Evolutionary conservation across 1,140 invertebrate genomes (phyloP).

Genomic region (Subanguina moxae): DNA sequence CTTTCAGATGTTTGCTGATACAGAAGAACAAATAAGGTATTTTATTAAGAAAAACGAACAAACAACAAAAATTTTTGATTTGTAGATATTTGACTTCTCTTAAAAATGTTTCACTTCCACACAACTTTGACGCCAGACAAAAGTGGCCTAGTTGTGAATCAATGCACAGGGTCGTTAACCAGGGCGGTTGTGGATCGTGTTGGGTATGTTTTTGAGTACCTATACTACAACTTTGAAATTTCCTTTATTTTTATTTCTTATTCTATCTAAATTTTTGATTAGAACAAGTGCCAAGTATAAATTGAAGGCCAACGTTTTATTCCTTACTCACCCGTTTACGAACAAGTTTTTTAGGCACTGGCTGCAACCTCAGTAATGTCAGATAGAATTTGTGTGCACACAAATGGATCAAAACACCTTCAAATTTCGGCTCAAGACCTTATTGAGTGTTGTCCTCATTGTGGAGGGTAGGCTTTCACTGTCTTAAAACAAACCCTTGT

Average conservation of each 20-base stretch:
- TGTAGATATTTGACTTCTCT: constrained; percentile 23
- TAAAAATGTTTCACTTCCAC: constrained; percentile 23
- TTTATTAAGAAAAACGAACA: constrained; percentile 9
- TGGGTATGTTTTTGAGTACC: constrained; percentile 13
- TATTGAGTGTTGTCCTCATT: constrained; percentile 37
- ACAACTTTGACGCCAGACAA: constrained; percentile 25
- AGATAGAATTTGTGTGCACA: constrained; percentile 34
- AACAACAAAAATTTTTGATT: not conserved
- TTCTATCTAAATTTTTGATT: constrained; percentile 6
- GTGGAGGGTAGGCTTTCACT: constrained; percentile 26
- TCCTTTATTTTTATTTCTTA: too few species aligned
- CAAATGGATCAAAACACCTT: constrained; percentile 27
- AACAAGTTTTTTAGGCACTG: constrained; percentile 25
- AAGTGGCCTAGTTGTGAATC: constrained; percentile 33
- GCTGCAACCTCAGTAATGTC: constrained; percentile 40
- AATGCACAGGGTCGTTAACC: constrained; percentile 29
- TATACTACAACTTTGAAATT: too few species aligned
- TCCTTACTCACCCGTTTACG: too few species aligned
- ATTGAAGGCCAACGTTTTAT: too few species aligned
- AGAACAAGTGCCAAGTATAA: too few species aligned
- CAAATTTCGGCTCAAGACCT: constrained; percentile 37
- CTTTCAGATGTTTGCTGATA: constrained; percentile 26
- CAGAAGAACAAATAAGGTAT: constrained; percentile 12
- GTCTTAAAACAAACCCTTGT: constrained; percentile 8
- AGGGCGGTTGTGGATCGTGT: constrained; percentile 37